These are phyloP conservation scores for Noctua pronuba DNA, from an alignment of 2,888 invertebrate genomes.

Conservation along the genomic window DNA sequence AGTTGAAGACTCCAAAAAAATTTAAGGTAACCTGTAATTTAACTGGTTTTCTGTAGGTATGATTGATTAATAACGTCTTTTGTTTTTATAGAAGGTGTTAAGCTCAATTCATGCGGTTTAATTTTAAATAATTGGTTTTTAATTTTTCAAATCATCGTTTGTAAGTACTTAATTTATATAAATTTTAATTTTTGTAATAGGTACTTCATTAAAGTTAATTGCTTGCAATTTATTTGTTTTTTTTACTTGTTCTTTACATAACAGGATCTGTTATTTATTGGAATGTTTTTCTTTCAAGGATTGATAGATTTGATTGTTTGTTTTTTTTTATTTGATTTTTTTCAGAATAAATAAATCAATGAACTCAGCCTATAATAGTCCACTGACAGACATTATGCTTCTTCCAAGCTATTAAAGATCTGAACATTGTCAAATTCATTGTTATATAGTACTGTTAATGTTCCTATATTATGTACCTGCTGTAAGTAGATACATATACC, in stretches of 20 bases:
- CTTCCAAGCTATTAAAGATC: neutral
- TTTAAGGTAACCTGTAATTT: slow-evolving; percentile 33
- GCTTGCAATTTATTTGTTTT: slow-evolving; percentile 2
- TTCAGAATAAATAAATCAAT: neutral
- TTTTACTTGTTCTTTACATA: neutral
- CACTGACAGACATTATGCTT: neutral
- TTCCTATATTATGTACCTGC: neutral
- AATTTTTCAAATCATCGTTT: slow-evolving; percentile 9
- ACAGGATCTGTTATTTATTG: neutral
- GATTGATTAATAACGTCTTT: slow-evolving; percentile 48
- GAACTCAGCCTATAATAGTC: neutral
- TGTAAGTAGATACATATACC: neutral
- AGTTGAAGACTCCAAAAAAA: slow-evolving; percentile 42
- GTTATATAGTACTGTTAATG: neutral
- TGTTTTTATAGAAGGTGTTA: slow-evolving; percentile 32
- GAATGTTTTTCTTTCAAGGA: neutral
- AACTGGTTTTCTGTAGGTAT: neutral
- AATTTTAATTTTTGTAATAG: neutral
- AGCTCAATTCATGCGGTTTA: slow-evolving; percentile 18
- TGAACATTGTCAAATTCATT: neutral
- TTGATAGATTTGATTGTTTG: neutral
- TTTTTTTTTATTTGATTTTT: too few species aligned
- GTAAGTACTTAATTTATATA: neutral
- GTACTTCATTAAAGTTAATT: slow-evolving; percentile 3
- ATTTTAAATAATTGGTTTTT: neutral